Conservation (phyloP, 2,797 vertebrate species). For the Eupleurogrammus muticus region DNA sequence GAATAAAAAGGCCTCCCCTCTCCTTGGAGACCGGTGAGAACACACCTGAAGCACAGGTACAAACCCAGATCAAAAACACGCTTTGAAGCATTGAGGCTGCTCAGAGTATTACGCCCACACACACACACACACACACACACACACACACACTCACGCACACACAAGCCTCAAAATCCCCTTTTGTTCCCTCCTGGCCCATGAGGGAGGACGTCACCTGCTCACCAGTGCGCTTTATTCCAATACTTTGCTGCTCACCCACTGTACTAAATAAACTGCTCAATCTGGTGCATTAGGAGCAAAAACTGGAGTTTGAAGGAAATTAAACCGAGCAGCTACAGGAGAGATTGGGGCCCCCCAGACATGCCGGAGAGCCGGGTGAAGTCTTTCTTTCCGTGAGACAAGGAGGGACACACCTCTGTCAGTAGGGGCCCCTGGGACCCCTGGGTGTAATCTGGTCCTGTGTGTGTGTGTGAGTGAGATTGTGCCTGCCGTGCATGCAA, state of each 20-base stretch:
- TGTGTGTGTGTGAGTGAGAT: conserved; percentile 50
- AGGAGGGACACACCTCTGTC: conserved; percentile 67
- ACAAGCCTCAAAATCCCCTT: conserved; percentile 53
- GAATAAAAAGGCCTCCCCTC: conserved; percentile 42
- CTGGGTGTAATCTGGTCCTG: conserved; percentile 63
- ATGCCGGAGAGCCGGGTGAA: conserved; percentile 42
- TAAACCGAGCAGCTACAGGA: conserved; percentile 33
- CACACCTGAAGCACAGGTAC: conserved; percentile 71
- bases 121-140: conserved; percentile 12
- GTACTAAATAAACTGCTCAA: conserved; percentile 21
- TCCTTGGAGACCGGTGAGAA: conserved; percentile 60
- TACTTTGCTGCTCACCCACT: conserved; percentile 29
- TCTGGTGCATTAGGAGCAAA: conserved; percentile 41
- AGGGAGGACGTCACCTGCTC: conserved; percentile 61
- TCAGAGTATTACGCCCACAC: conserved; percentile 18
- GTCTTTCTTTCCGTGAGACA: conserved; percentile 54
- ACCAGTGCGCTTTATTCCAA: not conserved
- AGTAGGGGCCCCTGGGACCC: conserved; percentile 60
- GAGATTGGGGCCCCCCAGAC: conserved; percentile 32
- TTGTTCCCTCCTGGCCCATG: conserved; percentile 50
- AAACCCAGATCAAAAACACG: conserved; percentile 43
- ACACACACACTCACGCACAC: conserved; percentile 32
- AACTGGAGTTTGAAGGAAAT: conserved; percentile 38
- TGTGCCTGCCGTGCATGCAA: conserved; percentile 40
- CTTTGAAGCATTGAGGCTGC: conserved; percentile 46